phyloP scores from a whole-genome alignment of 2,888 invertebrate species.

The Cantharis lateralis region DNA sequence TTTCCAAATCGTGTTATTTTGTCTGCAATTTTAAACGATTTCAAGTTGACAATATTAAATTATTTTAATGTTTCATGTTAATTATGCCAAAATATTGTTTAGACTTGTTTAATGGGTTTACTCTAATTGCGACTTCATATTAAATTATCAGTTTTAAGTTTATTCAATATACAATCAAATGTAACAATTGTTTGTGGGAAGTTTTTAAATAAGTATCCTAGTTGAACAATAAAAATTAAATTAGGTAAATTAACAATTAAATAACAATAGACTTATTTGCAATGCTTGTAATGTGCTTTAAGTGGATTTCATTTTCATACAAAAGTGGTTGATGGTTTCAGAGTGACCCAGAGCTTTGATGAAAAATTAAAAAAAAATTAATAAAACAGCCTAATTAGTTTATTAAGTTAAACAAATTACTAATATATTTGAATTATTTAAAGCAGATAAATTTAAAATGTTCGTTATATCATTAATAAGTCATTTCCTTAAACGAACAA shows the following conservation, averaged over 20 bases:
- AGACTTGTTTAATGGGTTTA: neutral
- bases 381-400: neutral
- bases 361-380: neutral
- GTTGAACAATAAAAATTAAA: neutral
- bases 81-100: neutral
- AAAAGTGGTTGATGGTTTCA: neutral
- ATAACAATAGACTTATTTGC: neutral
- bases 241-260: neutral
- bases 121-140: neutral
- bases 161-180: neutral
- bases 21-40: neutral
- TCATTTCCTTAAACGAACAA: neutral
- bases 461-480: neutral
- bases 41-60: neutral
- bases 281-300: neutral
- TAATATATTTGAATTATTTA: neutral
- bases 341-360: neutral
- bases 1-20: neutral
- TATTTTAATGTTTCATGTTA: neutral
- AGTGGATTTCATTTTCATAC: neutral
- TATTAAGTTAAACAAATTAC: neutral
- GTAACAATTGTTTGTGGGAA: neutral
- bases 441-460: neutral
- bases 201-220: neutral
- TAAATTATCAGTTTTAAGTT: neutral